A percentile compares a stretch with the other conserved stretches of the same genome.
phyloP scores from a whole-genome alignment of 1,140 invertebrate species.

The Lepidurus couesii region DNA sequence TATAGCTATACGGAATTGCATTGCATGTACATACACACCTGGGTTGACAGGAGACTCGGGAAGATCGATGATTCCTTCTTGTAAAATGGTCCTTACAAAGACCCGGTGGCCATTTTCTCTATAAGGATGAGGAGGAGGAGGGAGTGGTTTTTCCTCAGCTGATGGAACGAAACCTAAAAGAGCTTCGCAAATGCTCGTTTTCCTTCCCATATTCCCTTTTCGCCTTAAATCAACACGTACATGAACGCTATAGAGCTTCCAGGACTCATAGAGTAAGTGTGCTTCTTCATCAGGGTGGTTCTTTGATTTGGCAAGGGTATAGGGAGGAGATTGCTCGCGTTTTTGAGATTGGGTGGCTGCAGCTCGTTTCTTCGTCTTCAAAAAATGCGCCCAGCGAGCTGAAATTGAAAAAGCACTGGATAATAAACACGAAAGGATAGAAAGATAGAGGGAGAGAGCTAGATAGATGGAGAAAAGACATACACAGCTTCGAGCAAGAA shows the following conservation, averaged over 20 bases:
- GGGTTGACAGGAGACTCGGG: neutral
- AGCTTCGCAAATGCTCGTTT: neutral
- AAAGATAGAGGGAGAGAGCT: neutral
- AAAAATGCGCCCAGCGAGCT: conserved; percentile 4
- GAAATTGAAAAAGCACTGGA: neutral
- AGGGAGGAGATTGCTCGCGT: neutral
- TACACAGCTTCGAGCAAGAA: neutral
- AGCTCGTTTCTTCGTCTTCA: conserved; percentile 4
- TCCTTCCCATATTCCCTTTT: neutral
- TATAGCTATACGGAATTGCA: too few relatives aligned
- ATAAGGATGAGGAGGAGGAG: neutral
- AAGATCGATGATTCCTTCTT: neutral
- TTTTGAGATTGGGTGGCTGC: neutral
- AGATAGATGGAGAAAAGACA: neutral
- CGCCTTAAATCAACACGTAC: conserved; percentile 13
- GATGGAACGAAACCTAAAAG: neutral
- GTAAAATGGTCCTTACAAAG: neutral
- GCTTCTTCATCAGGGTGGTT: neutral
- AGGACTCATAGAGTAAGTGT: neutral
- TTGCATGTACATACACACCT: neutral
- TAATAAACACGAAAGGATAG: neutral
- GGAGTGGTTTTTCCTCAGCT: neutral
- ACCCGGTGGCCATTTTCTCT: neutral
- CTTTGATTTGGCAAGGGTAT: neutral
- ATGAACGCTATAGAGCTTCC: neutral